phyloP scores from a whole-genome alignment of 1,140 invertebrate species.

The Anoplolepis gracilipes region DNA sequence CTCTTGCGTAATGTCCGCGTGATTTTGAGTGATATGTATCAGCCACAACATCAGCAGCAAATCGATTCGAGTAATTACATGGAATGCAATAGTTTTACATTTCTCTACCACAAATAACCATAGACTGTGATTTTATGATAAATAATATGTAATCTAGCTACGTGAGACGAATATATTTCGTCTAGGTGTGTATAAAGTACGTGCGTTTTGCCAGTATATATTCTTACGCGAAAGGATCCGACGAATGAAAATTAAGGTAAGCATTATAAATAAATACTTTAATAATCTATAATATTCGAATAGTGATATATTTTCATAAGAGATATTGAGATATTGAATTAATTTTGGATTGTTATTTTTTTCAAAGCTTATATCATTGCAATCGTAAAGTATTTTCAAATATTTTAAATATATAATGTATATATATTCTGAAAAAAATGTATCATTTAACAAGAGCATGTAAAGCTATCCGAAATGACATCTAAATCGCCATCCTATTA shows the following conservation, averaged over 20 bases:
- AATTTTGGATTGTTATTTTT: background rate
- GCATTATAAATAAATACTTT: background rate
- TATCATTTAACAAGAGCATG: background rate
- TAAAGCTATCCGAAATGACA: background rate
- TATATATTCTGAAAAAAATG: background rate
- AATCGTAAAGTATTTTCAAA: background rate
- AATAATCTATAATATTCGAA: no score
- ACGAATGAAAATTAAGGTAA: constrained; percentile 21
- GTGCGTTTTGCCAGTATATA: constrained; percentile 68
- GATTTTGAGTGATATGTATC: constrained; percentile 19
- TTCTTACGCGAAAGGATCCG: constrained; percentile 45
- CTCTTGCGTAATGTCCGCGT: constrained; percentile 42
- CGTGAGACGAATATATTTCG: constrained; percentile 45
- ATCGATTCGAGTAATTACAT: constrained; percentile 1
- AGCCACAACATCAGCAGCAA: constrained; percentile 1
- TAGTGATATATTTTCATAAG: background rate
- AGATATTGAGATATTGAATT: constrained; percentile 13
- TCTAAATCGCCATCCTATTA: background rate
- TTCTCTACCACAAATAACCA: constrained; percentile 4
- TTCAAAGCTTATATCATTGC: background rate
- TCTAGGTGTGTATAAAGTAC: constrained; percentile 63
- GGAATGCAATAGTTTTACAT: constrained; percentile 29
- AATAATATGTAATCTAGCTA: constrained; percentile 53
- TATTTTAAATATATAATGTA: background rate
- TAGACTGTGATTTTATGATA: constrained; percentile 40